Evolutionary conservation across 2,797 vertebrate species (phyloP), one percentile per base, ranked within the genome.

Genomic region (Pangasius sanitwongsei): DNA sequence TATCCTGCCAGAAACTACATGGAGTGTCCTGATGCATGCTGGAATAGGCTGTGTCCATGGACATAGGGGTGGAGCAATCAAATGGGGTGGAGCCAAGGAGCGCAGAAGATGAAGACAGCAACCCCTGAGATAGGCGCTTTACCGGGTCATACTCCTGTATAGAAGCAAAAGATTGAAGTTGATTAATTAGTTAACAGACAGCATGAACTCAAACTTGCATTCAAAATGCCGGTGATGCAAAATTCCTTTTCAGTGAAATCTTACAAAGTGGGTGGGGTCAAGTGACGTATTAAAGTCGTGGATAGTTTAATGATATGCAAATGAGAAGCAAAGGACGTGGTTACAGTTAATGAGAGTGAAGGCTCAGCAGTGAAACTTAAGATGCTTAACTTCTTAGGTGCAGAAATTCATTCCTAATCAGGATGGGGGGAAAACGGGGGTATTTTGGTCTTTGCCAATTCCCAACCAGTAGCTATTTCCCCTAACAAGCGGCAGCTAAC

Each of bases 31-130:
- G 97, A 91, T 97, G 97, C 94, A 98, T 96, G 95, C 98, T 99
- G 94, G 98, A 99, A 93, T 98, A 99, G 89, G 98, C 98, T 0
- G 99, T 99, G 94, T 99, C 99, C n/a, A 98, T 97, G 92, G 98
- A 99, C 90, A 98, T 97, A 0, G 99, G 98, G 0, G 99, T 99
- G 72, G 95, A 94, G 48, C 97, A 94, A 37, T 97, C 98, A 89
- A 96, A 95, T 1, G 98, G 98, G 90, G 98, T 99, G 86, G 91
- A 95, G 67, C 86, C 63, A 80, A 81, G 83, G 31, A 92, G 92
- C 25, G 86, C 83, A 48, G 88, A 90, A 44, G 89, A 91, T 75
- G 86, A 91, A 25, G 89, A 87, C 34, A 89, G 70, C 28, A 81
- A 89, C 6, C 88, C 88, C 48, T 83, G 84, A 7, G 89, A 48